phyloP scores from a whole-genome alignment of 2,888 invertebrate genomes.

The Brenthis daphne region DNA sequence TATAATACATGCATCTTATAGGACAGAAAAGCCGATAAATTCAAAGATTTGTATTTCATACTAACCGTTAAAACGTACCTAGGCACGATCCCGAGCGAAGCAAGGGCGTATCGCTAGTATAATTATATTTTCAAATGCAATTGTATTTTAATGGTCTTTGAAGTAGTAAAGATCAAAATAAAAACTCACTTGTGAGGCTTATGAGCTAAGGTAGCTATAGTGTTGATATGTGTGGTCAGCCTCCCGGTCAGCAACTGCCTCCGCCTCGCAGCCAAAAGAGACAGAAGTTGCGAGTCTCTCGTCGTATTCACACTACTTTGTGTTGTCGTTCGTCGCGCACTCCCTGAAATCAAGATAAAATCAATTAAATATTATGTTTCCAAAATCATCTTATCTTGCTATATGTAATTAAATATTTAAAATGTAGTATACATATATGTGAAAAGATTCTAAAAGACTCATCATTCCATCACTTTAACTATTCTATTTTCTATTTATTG shows the following conservation, averaged over 20 bases:
- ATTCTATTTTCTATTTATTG: too few species aligned
- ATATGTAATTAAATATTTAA: too few species aligned
- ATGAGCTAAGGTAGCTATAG: slow-evolving; percentile 69
- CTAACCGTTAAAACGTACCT: too few species aligned
- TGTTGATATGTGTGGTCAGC: slow-evolving; percentile 75
- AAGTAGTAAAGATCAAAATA: not conserved
- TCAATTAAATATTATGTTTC: not conserved
- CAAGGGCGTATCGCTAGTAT: too few species aligned
- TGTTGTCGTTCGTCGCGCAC: slow-evolving; percentile 59
- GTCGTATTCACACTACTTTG: slow-evolving; percentile 68
- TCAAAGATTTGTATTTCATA: too few species aligned
- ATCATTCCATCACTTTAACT: too few species aligned
- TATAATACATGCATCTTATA: too few species aligned
- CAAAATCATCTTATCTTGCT: too few species aligned
- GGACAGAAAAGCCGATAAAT: too few species aligned
- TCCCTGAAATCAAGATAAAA: slow-evolving; percentile 58
- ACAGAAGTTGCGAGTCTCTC: slow-evolving; percentile 82
- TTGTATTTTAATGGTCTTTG: not conserved
- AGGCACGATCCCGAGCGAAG: too few species aligned
- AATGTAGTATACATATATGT: too few species aligned
- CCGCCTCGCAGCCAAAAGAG: slow-evolving; percentile 83
- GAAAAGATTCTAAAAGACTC: too few species aligned
- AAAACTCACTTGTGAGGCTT: slow-evolving; percentile 67
- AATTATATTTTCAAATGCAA: not conserved
- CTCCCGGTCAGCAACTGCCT: slow-evolving; percentile 82